Percentiles rank a stretch among this genome's conserved stretches.
Conservation (phyloP, 2,113 vertebrate species). For the Sigmodon hispidus region DNA sequence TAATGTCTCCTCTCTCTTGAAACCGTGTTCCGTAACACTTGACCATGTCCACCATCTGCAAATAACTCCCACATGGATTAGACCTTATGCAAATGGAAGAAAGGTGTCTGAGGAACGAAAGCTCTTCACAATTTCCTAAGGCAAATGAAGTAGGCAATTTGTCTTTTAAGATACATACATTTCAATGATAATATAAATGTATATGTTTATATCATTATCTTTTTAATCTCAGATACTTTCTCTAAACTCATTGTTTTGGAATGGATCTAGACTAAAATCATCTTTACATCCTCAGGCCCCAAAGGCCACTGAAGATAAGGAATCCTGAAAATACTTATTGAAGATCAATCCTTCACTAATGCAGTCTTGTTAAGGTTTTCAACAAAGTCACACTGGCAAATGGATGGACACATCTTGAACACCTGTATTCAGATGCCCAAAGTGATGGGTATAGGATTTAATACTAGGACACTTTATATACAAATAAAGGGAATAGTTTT, state of each 20-base stretch:
- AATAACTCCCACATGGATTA: too few relatives aligned
- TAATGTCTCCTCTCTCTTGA: too few relatives aligned
- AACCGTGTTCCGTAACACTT: too few relatives aligned
- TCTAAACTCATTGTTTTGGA: conserved; percentile 13
- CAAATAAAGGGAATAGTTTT: conserved; percentile 19
- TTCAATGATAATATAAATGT: neutral
- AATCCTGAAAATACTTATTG: conserved; percentile 12
- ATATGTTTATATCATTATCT: neutral
- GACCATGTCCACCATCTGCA: too few relatives aligned
- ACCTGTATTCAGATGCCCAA: conserved; percentile 4
- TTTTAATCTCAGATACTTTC: neutral
- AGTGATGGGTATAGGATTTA: conserved; percentile 44
- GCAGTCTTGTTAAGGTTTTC: conserved; percentile 22
- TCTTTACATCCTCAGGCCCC: neutral
- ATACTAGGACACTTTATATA: neutral
- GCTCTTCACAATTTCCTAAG: conserved; percentile 5
- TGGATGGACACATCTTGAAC: neutral
- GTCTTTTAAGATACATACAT: neutral
- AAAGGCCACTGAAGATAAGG: conserved; percentile 15
- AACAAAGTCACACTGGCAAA: conserved; percentile 24
- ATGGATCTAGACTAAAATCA: neutral
- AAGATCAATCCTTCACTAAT: neutral
- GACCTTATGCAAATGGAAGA: too few relatives aligned
- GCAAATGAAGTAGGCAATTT: neutral
- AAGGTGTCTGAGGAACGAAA: too few relatives aligned